Evolutionary conservation across 2,888 invertebrate species (phyloP), one percentile per base, ranked within the genome.

Genomic region (Tetragonisca angustula): DNA sequence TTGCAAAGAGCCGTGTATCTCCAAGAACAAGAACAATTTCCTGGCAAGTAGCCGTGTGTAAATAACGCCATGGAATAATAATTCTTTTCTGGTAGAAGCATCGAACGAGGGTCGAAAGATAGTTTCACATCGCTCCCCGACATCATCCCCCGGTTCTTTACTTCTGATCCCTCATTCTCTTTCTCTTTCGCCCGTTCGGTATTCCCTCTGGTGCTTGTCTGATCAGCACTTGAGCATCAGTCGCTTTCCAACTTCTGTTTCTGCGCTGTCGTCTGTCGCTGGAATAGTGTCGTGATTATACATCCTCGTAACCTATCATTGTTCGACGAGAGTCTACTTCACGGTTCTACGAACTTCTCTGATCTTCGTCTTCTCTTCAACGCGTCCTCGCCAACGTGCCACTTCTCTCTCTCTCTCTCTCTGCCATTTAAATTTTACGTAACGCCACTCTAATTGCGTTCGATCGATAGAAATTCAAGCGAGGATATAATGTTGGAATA

Each of bases 201-300:
- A 27, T 32, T 62, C 32, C 62, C 62, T 21, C 21, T 32, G 62
- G 32, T 32, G 32, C 32, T 19, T 19, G 62, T 19, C 19, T 21
- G 32, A 32, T 64, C 62, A 21, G 32, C 27, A 27, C 62, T 64
- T 32, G 32, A 52, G 52, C 68, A 70, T 70, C 56, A 67, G 56
- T 64, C 62, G 62, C 43, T 32, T 76, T 50, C 32, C 56, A 43
- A 32, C 61, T 69, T 50, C 62, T 77, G 21, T 77, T 64, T 70
- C 76, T 43, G 62, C 64, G 27, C 43, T 52, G 21, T 62, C 71
- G 24, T 71, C 43, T 36, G 43, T 61, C 62, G 76, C 4, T 32
- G 32, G 19, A 32, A 64, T 32, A 32, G 62, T 27, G 32, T 32
- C 62, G 62, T 32, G 62, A 79, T 79, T 79, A 79, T 75, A 67